Conservation (phyloP, 1,140 invertebrate genomes). For the Aphis gossypii region DNA sequence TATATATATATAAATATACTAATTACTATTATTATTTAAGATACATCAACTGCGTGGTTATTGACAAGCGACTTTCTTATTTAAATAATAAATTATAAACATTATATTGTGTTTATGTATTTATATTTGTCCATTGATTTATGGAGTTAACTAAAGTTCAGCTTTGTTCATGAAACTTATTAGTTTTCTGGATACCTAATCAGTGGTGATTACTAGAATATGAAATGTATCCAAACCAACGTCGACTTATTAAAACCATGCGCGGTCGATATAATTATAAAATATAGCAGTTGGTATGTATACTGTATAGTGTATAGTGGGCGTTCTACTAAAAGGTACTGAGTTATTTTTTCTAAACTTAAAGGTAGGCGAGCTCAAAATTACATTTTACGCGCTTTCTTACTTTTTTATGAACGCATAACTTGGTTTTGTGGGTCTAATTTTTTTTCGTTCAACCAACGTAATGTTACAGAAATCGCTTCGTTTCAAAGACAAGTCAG, state of each 20-base stretch:
- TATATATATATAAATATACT: no score
- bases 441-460: background rate
- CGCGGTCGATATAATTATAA: background rate
- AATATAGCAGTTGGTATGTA: background rate
- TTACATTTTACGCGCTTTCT: background rate
- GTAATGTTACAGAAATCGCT: background rate
- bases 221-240: background rate
- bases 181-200: background rate
- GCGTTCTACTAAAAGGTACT: background rate
- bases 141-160: background rate
- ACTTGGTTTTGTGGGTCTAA: background rate
- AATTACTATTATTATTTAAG: no score
- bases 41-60: no score
- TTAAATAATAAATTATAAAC: no score
- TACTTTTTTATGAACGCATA: background rate
- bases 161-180: background rate
- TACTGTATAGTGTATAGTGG: background rate
- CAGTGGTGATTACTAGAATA: background rate
- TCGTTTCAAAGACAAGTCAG: background rate
- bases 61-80: no score
- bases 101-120: background rate
- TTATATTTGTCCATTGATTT: background rate
- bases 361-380: background rate
- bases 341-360: background rate
- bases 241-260: background rate